These are phyloP conservation scores for Blastobasis lacticolella DNA, from an alignment of 2,888 invertebrate genomes.

Conservation along the genomic window DNA sequence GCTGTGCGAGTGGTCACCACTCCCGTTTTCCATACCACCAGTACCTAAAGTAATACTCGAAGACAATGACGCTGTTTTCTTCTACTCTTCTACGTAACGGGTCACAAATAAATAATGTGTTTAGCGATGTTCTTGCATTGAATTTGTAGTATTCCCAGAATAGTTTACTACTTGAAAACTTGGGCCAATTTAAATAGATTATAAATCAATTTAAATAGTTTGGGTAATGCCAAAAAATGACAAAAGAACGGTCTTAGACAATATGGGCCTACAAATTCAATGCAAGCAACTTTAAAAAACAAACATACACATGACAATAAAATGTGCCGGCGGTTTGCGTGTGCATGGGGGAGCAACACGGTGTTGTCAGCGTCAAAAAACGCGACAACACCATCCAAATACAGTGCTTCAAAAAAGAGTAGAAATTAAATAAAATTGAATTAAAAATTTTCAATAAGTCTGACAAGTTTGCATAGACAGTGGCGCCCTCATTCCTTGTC, in stretches of 20 bases:
- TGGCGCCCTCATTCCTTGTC: no score
- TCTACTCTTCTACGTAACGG: conserved; percentile 38
- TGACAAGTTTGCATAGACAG: no score
- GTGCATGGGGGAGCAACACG: conserved; percentile 26
- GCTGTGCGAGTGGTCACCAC: background rate
- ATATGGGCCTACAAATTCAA: conserved; percentile 10
- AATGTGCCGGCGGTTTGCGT: conserved; percentile 38
- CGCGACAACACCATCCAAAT: no score
- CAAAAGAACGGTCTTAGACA: conserved; percentile 14
- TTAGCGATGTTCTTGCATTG: conserved; percentile 18
- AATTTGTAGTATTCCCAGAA: conserved; percentile 18
- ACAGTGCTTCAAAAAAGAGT: no score
- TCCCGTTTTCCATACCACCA: conserved; percentile 76
- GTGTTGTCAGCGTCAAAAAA: background rate
- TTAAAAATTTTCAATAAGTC: no score
- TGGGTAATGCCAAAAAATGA: conserved; percentile 7
- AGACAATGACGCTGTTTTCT: conserved; percentile 75
- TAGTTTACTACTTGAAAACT: no score
- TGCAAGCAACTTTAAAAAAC: conserved; percentile 24
- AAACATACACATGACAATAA: conserved; percentile 38
- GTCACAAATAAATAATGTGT: conserved; percentile 14
- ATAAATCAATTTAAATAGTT: no score
- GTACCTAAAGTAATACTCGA: conserved; percentile 99
- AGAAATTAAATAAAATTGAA: no score
- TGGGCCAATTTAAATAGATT: no score